phyloP scores from a whole-genome alignment of 2,113 vertebrate genomes.

The Grus americana region DNA sequence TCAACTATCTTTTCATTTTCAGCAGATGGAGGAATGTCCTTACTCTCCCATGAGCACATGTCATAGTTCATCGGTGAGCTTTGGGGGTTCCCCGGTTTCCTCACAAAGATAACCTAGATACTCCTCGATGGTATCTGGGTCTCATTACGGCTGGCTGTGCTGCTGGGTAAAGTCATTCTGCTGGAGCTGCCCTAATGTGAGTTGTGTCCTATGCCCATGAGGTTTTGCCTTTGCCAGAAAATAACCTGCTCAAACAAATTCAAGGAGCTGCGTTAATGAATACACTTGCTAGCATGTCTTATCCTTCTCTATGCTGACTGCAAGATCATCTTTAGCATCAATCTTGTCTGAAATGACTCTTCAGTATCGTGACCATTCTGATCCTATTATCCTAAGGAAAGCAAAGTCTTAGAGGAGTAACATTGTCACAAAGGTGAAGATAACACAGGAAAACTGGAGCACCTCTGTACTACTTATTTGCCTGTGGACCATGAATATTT shows the following conservation, averaged over 20 bases:
- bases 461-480: neutral
- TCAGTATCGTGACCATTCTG: neutral
- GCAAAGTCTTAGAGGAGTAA: neutral
- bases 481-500: neutral
- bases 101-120: neutral
- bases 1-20: neutral
- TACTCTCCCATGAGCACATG: rapidly evolving
- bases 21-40: neutral
- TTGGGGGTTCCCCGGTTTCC: neutral
- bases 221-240: neutral
- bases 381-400: neutral
- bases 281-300: neutral
- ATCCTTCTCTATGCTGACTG: neutral
- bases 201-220: rapidly evolving
- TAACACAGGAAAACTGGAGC: neutral
- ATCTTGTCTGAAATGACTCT: neutral
- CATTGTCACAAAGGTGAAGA: neutral
- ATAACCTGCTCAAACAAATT: neutral
- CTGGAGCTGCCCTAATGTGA: neutral
- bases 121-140: neutral
- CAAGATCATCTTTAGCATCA: neutral
- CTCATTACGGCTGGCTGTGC: neutral
- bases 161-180: neutral
- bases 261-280: neutral
- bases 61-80: neutral